These are phyloP conservation scores for Stegana nigrithorax DNA, from an alignment of 2,888 invertebrate species.

Conservation along the genomic window DNA sequence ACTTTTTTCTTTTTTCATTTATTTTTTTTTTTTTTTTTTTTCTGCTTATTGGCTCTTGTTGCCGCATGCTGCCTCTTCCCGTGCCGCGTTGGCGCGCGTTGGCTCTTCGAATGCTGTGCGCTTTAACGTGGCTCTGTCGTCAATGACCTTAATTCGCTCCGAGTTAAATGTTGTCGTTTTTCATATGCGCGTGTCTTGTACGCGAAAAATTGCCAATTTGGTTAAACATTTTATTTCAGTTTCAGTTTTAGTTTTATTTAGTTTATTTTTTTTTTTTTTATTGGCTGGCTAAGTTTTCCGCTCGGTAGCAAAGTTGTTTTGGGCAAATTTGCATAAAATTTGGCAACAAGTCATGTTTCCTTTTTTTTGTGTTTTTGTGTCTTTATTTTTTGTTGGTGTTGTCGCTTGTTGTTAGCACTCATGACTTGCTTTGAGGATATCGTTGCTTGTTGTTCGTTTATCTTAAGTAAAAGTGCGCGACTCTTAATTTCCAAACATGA, in stretches of 20 bases:
- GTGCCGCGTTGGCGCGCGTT: too few relatives aligned
- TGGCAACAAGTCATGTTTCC: conserved; percentile 5
- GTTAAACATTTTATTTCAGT: conserved; percentile 8
- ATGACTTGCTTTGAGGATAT: too few relatives aligned
- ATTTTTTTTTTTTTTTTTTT: conserved; percentile 3
- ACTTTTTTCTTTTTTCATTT: too few relatives aligned
- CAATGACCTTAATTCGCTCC: conserved; percentile 56
- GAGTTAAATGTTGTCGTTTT: conserved; percentile 23
- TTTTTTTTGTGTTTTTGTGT: neutral
- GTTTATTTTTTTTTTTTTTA: neutral
- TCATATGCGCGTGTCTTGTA: neutral
- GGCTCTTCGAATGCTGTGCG: too few relatives aligned
- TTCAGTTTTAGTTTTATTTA: neutral
- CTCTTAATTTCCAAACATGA: too few relatives aligned
- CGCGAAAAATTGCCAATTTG: conserved; percentile 12
- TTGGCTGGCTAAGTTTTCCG: too few relatives aligned
- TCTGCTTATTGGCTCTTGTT: conserved; percentile 1
- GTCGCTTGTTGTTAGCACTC: neutral
- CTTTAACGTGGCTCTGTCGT: too few relatives aligned
- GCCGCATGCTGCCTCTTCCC: conserved; percentile 10
- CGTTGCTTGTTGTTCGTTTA: too few relatives aligned
- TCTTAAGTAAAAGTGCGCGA: too few relatives aligned
- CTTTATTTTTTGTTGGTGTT: neutral
- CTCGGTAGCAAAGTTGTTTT: neutral
- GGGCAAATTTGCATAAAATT: conserved; percentile 15